Conservation (phyloP, 2,797 vertebrate genomes). For the Lithobates pipiens region DNA sequence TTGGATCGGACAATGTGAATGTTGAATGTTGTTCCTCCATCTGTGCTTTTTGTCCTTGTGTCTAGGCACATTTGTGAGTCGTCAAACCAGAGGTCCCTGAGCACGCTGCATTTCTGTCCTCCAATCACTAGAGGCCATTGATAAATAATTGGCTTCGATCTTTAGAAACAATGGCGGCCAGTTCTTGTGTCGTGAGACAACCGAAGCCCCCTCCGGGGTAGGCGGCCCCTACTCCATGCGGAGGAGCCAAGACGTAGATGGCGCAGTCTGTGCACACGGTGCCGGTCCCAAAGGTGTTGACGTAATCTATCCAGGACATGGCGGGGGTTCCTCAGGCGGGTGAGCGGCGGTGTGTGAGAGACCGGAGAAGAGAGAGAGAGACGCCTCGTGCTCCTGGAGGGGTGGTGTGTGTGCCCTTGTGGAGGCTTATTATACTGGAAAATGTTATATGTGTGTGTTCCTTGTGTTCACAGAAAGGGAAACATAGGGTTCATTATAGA, state of each 20-base stretch:
- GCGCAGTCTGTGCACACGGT: slow-evolving; percentile 71
- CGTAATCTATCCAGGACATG: slow-evolving; percentile 69
- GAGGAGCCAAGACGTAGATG: slow-evolving; percentile 71
- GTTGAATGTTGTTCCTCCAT: slow-evolving; percentile 69
- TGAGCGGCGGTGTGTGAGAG: not conserved
- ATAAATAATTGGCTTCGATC: slow-evolving; percentile 70
- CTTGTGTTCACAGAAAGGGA: too few relatives aligned
- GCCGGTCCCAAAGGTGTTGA: slow-evolving; percentile 71
- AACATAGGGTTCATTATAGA: too few relatives aligned
- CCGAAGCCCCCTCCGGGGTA: slow-evolving; percentile 68
- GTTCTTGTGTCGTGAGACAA: slow-evolving; percentile 71
- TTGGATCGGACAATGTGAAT: slow-evolving; percentile 67
- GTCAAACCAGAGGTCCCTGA: slow-evolving; percentile 71
- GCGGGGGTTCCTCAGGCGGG: not conserved
- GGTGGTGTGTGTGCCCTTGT: too few relatives aligned
- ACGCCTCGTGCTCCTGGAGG: slow-evolving; percentile 24
- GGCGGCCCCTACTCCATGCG: slow-evolving; percentile 71
- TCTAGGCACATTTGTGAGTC: slow-evolving; percentile 72
- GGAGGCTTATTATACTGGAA: too few relatives aligned
- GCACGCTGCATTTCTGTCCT: slow-evolving; percentile 73
- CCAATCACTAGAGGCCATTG: slow-evolving; percentile 75
- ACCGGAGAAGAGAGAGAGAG: not conserved
- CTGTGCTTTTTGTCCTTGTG: slow-evolving; percentile 70
- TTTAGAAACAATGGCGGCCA: slow-evolving; percentile 66
- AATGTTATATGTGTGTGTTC: too few relatives aligned